phyloP scores from a whole-genome alignment of 2,797 vertebrate genomes.

The Myotis myotis region DNA sequence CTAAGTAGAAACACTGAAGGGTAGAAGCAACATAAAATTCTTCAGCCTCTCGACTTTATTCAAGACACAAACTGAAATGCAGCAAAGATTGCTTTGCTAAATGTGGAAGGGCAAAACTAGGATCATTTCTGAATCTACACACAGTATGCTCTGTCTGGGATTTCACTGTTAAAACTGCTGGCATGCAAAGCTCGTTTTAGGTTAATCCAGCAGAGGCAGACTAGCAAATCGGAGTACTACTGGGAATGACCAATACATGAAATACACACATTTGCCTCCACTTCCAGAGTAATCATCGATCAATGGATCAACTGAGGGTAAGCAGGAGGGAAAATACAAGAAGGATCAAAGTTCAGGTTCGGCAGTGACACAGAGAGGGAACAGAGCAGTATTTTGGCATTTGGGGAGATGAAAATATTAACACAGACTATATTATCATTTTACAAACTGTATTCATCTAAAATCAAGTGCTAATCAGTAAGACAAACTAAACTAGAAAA shows the following conservation, averaged over 20 bases:
- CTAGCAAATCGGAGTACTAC: slow-evolving; percentile 78
- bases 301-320: slow-evolving; percentile 96
- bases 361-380: slow-evolving; percentile 77
- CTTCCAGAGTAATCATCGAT: slow-evolving; percentile 97
- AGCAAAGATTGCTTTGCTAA: background rate
- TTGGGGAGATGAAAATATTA: slow-evolving; percentile 65
- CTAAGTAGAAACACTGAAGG: slow-evolving; percentile 1
- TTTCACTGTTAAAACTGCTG: slow-evolving; percentile 83
- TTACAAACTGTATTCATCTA: slow-evolving; percentile 47
- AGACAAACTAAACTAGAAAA: slow-evolving; percentile 49
- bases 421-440: slow-evolving; percentile 47
- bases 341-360: slow-evolving; percentile 89
- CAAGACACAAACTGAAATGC: background rate
- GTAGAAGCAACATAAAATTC: slow-evolving; percentile 3
- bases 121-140: slow-evolving; percentile 56
- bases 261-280: slow-evolving; percentile 99
- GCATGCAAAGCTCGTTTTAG: slow-evolving; percentile 91
- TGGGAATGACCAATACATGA: slow-evolving; percentile 82
- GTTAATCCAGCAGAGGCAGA: slow-evolving; percentile 81
- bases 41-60: slow-evolving; percentile 1
- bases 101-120: slow-evolving; percentile 35
- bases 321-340: slow-evolving; percentile 93
- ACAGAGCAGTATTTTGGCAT: slow-evolving; percentile 71
- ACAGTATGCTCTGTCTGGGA: slow-evolving; percentile 84
- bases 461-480: background rate